phyloP scores from a whole-genome alignment of 1,140 invertebrate genomes.

The Harpegnathos saltator region DNA sequence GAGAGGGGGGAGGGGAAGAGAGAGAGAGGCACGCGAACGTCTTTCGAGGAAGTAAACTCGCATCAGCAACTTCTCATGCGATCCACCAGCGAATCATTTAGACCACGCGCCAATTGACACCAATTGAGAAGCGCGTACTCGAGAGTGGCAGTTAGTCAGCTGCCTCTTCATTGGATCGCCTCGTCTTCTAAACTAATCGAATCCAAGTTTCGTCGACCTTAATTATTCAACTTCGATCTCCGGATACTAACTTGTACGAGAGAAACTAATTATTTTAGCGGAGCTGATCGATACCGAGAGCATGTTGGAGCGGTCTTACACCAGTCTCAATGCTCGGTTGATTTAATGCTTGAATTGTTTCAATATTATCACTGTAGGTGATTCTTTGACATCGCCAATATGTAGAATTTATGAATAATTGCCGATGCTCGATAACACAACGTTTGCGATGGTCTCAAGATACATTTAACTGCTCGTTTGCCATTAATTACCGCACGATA shows the following conservation, averaged over 20 bases:
- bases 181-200: constrained; percentile 21
- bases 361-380: neutral
- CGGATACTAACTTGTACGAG: neutral
- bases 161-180: constrained; percentile 49
- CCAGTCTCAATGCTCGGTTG: neutral
- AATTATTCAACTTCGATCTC: constrained; percentile 9
- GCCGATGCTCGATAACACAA: neutral
- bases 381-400: neutral
- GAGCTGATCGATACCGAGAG: no score
- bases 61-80: constrained; percentile 40
- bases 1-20: no score
- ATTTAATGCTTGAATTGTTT: neutral
- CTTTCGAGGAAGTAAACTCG: constrained; percentile 21
- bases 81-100: constrained; percentile 72
- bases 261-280: no score
- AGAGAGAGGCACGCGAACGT: neutral
- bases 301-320: neutral
- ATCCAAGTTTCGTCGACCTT: constrained; percentile 24
- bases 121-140: constrained; percentile 75
- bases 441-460: neutral
- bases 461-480: neutral
- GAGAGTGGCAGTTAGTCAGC: constrained; percentile 25
- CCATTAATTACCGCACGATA: constrained; percentile 26
- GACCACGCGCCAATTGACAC: constrained; percentile 80
- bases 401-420: neutral